Evolutionary conservation across 2,888 invertebrate genomes (phyloP), one percentile per base, ranked within the genome.

Genomic region (Dynastes grantii): DNA sequence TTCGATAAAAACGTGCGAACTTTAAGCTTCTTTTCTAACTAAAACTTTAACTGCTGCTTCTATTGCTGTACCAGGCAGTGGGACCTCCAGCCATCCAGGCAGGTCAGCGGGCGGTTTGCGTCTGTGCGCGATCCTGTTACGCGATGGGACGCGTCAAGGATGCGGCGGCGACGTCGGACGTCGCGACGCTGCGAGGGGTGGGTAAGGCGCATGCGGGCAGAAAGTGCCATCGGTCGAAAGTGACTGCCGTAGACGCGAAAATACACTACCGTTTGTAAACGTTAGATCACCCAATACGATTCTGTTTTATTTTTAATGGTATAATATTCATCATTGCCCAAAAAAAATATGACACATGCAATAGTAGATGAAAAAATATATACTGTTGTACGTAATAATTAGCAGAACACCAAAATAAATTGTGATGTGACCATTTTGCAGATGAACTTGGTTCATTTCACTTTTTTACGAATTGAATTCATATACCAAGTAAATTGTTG

Each of bases 11-110:
- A 45, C 11, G 45, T 45, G 45, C 45, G 45, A 45, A 45, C 11
- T 37, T 37, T 22, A 22, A 22, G 6, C 6, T 58, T 58, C 8
- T 58, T 8, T 16, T 58, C 6, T 16, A 16, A 53, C 22, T 58
- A 22, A 8, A 53, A 53, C 16, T 58, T 16, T 58, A 22, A 8
- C 55, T 58, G 55, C 55, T 58, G 55, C 55, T 86, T 86, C 45
- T 45, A 45, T 45, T 45, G 76, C 80, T 76, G 87, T 87, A 86
- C 86, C 87, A 88, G 87, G 85, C 85, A 82, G 86, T 85, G 85
- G 80, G 83, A 83, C 86, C 87, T 90, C 90, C 90, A 91, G 91
- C 90, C 90, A 90, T 90, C 90, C 90, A 91, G 90, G 55, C 27
- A 22, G 55, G 86, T 86, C 86, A 78, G 85, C 85, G 87, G 88